Conservation (phyloP, 2,113 vertebrate species). For the Neolamprologus longior region DNA sequence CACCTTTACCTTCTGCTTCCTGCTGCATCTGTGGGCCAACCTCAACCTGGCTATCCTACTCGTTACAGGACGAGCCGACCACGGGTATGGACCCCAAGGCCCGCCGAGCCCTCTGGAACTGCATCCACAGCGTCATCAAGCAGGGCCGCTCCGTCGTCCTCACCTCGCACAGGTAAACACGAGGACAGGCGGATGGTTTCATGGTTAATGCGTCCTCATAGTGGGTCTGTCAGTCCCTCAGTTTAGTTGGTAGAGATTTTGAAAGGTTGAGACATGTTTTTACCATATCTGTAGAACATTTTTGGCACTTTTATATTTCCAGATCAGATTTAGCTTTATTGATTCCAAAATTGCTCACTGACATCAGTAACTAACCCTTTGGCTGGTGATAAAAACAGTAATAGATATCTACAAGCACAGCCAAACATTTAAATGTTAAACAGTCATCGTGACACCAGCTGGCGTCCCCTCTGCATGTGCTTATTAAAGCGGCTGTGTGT, state of each 20-base stretch:
- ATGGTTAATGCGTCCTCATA: not conserved
- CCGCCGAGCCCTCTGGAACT: constrained; percentile 92
- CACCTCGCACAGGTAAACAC: constrained; percentile 87
- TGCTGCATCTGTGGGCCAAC: constrained; percentile 29
- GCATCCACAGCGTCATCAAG: constrained; percentile 88
- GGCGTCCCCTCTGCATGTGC: not conserved
- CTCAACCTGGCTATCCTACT: constrained; percentile 26
- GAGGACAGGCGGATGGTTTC: not conserved
- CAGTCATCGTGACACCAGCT: not conserved
- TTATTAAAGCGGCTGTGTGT: not conserved
- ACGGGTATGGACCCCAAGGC: constrained; percentile 98
- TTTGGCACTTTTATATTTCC: not conserved
- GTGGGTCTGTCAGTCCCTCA: not conserved
- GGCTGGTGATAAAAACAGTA: not conserved
- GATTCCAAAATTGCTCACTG: not conserved
- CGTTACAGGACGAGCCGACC: constrained; percentile 89
- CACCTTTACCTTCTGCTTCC: constrained; percentile 28
- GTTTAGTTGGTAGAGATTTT: not conserved
- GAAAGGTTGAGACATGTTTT: not conserved
- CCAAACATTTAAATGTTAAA: not conserved
- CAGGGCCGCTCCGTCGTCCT: constrained; percentile 93
- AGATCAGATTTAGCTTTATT: accelerated
- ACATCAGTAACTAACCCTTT: not conserved
- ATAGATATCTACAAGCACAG: not conserved
- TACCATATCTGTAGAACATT: not conserved